A percentile compares a stretch with the other conserved stretches of the same genome.
Conservation (phyloP, 2,888 invertebrate genomes). For the Muscina levida region DNA sequence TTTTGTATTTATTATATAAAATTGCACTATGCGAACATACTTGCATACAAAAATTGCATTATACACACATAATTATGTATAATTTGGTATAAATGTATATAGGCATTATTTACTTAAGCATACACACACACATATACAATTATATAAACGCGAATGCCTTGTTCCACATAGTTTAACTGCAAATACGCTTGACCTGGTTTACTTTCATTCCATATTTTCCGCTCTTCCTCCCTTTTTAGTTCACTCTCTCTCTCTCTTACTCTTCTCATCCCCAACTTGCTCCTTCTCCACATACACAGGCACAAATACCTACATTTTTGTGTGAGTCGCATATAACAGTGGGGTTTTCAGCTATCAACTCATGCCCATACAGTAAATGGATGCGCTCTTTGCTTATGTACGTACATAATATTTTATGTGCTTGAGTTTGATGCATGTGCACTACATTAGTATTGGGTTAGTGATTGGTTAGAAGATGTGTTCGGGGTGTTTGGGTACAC, state of each 20-base stretch:
- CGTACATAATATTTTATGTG: constrained; percentile 39
- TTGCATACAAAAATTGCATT: neutral
- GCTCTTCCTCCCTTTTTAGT: neutral
- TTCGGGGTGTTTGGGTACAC: neutral
- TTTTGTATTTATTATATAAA: neutral
- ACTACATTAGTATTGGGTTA: constrained; percentile 23
- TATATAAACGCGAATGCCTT: constrained; percentile 33
- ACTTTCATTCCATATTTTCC: constrained; percentile 47
- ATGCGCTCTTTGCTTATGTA: constrained; percentile 21
- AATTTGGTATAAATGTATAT: neutral
- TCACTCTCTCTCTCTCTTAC: neutral
- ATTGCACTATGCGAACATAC: too few species aligned
- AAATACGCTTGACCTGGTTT: constrained; percentile 69
- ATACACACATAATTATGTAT: constrained; percentile 3
- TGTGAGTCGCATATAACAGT: neutral
- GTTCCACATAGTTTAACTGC: constrained; percentile 62
- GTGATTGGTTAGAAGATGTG: neutral
- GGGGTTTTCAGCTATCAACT: constrained; percentile 11
- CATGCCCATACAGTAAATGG: constrained; percentile 19
- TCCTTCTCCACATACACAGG: neutral
- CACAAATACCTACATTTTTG: too few species aligned
- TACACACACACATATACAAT: constrained; percentile 11
- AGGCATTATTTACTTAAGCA: neutral
- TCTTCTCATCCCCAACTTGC: neutral
- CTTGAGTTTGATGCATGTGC: constrained; percentile 60